Conservation (phyloP, 2,888 invertebrate genomes). For the Dione juno region DNA sequence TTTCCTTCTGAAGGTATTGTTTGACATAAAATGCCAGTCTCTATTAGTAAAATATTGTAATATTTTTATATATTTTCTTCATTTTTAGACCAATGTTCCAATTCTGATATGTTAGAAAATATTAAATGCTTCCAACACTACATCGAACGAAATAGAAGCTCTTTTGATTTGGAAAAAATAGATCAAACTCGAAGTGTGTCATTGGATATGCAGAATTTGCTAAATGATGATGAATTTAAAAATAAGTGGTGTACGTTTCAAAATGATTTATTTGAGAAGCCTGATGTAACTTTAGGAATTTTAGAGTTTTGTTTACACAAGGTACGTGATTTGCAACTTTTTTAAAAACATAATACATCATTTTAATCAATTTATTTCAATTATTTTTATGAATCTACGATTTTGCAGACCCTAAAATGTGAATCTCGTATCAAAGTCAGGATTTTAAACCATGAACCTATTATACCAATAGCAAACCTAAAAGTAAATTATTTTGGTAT, state of each 20-base stretch:
- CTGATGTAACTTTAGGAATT: slow-evolving; percentile 86
- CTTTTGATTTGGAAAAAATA: slow-evolving; percentile 83
- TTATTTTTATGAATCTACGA: not conserved
- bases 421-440: slow-evolving; percentile 73
- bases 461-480: slow-evolving; percentile 86
- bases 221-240: slow-evolving; percentile 82
- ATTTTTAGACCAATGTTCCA: slow-evolving; percentile 57
- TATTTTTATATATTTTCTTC: not conserved
- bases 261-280: slow-evolving; percentile 86
- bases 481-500: slow-evolving; percentile 89
- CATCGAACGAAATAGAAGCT: slow-evolving; percentile 66
- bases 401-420: slow-evolving; percentile 68
- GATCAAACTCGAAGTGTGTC: slow-evolving; percentile 83
- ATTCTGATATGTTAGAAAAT: slow-evolving; percentile 39
- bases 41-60: not conserved
- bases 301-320: slow-evolving; percentile 92
- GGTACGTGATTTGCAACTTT: slow-evolving; percentile 60
- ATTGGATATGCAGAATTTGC: slow-evolving; percentile 83
- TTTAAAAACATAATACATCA: not conserved
- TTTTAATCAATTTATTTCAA: not conserved
- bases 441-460: slow-evolving; percentile 83
- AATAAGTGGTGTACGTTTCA: slow-evolving; percentile 85
- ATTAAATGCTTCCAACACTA: slow-evolving; percentile 54
- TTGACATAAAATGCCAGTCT: not conserved
- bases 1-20: slow-evolving; percentile 87